Evolutionary conservation across 2,113 vertebrate genomes (phyloP), one percentile per base, ranked within the genome.

Genomic region (Engystomops pustulosus): DNA sequence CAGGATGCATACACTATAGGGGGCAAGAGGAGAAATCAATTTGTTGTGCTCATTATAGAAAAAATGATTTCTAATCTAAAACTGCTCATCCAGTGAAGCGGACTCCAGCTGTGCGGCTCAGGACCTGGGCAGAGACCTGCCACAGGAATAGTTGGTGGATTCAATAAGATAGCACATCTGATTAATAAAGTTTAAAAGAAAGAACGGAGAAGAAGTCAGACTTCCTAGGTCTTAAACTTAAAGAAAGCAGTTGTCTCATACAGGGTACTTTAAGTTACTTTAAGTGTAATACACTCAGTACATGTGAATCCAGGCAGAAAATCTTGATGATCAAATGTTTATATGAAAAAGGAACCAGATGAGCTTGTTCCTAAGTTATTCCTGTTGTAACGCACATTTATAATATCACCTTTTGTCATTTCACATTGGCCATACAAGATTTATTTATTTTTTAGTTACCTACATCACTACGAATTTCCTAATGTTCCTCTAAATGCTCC

Each of bases 21-120:
- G 83, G 83, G 83, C 62, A 75, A 78, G 49, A 79, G 47, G 62
- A 58, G 75, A 74, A 84, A 84, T 84, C 83, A 84, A 79, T 84
- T 79, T 84, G 83, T 84, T 84, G 75, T 79, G 74, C 83, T 84
- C 83, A 84, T 84, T 84, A 84, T 84, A 84, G 83, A 79, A 84
- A 84, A 84, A 70, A 84, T 79, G 55, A 84, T 84, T 84, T 84
- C 83, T 84, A 84, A 84, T 84, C 75, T 84, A 58, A 84, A 84
- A 79, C 83, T 84, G 83, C 83, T 84, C 83, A 84, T 84, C 83
- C 62, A 69, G 62, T 70, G 60, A 84, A 84, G 60, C 47, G 18
- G 60, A 65, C 49, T 79, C 83, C 83, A 84, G 75, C 83, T 84
- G 83, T 58, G 83, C 77, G n/a, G 49, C 75, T 84, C 75, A 44